Percentiles rank a stretch among this genome's conserved stretches.
These are phyloP conservation scores for Gandaritis pyraliata DNA, from an alignment of 2,888 invertebrate genomes.

Conservation along the genomic window DNA sequence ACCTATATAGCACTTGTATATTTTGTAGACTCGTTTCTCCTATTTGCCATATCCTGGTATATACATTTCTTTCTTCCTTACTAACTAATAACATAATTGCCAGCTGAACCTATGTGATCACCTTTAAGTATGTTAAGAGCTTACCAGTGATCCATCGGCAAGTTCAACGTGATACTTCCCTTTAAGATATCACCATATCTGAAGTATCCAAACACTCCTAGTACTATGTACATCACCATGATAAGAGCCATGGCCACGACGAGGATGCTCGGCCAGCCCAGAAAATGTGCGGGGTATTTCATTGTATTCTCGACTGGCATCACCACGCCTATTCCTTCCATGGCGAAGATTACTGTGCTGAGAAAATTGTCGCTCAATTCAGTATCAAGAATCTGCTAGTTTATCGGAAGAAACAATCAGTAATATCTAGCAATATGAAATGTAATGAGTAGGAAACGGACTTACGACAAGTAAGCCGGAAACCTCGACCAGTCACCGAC, in stretches of 20 bases:
- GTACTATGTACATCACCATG: conserved; percentile 88
- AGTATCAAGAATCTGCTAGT: not conserved
- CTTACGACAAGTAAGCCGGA: conserved; percentile 93
- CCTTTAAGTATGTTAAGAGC: conserved; percentile 45
- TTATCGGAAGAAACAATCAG: too few species aligned
- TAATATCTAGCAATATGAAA: too few species aligned
- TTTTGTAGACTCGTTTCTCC: too few species aligned
- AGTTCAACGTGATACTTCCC: conserved; percentile 93
- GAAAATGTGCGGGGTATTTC: conserved; percentile 91
- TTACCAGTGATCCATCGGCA: conserved; percentile 88
- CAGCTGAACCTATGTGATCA: too few species aligned
- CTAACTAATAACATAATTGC: too few species aligned
- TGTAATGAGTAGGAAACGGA: conserved; percentile 29
- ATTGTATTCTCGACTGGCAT: conserved; percentile 97
- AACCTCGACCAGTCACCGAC: conserved; percentile 84
- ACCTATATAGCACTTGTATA: too few species aligned
- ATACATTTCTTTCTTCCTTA: too few species aligned
- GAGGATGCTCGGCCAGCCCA: conserved; percentile 92
- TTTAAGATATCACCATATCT: conserved; percentile 89
- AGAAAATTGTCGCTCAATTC: conserved; percentile 23
- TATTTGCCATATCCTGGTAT: too few species aligned
- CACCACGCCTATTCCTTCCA: conserved; percentile 97
- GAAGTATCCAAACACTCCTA: conserved; percentile 96
- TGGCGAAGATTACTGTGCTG: conserved; percentile 97
- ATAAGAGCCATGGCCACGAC: conserved; percentile 94